These are phyloP conservation scores for Typhlichthys subterraneus DNA, from an alignment of 2,797 vertebrate genomes.

Conservation along the genomic window DNA sequence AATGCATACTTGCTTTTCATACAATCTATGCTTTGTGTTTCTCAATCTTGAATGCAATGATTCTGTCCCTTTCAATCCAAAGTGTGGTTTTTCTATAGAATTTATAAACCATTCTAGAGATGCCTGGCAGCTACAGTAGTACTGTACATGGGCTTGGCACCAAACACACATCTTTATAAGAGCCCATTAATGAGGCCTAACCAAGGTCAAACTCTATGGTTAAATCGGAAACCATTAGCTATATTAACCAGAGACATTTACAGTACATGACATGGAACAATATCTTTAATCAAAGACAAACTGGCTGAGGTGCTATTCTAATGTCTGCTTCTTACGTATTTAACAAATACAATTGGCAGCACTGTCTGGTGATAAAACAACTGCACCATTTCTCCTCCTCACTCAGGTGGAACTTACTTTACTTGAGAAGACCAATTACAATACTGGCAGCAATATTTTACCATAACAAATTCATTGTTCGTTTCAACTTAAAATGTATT, in stretches of 20 bases:
- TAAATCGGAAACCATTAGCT: slow-evolving; percentile 17
- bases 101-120: slow-evolving; percentile 14
- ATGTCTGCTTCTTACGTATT: too few relatives aligned
- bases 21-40: slow-evolving; percentile 28
- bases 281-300: not conserved
- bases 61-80: slow-evolving; percentile 40
- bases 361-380: too few relatives aligned
- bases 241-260: not conserved
- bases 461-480: too few relatives aligned
- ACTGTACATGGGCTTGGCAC: not conserved
- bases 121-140: slow-evolving; percentile 9
- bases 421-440: too few relatives aligned
- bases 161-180: slow-evolving; percentile 19
- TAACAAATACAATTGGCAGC: too few relatives aligned
- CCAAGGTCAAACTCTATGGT: slow-evolving; percentile 3
- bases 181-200: slow-evolving; percentile 11
- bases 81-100: slow-evolving; percentile 6
- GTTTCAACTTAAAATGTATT: too few relatives aligned
- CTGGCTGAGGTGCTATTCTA: not conserved
- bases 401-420: too few relatives aligned
- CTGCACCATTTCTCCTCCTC: too few relatives aligned
- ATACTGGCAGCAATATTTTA: too few relatives aligned
- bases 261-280: not conserved
- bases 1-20: slow-evolving; percentile 35
- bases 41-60: slow-evolving; percentile 25